phyloP scores from a whole-genome alignment of 1,140 invertebrate genomes.

The Luehdorfia chinensis region DNA sequence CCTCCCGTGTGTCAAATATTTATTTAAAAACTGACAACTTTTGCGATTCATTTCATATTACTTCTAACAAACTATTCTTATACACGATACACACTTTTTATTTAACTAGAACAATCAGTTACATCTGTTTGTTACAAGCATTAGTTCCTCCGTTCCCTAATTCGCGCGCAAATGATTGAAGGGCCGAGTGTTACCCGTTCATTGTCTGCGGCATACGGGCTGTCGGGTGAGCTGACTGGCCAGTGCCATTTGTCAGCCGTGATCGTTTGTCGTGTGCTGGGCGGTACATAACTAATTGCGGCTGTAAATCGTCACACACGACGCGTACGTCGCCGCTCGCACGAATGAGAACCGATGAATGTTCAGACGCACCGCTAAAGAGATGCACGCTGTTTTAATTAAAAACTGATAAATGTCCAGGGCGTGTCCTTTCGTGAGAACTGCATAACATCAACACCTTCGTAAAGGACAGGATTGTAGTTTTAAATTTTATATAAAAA shows the following conservation, averaged over 20 bases:
- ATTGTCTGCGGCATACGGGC: constrained; percentile 49
- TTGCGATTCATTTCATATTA: too few relatives aligned
- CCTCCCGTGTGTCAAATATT: too few relatives aligned
- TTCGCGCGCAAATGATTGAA: constrained; percentile 47
- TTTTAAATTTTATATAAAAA: too few relatives aligned
- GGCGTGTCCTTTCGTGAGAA: too few relatives aligned
- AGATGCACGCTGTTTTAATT: constrained; percentile 24
- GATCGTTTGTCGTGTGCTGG: constrained; percentile 58
- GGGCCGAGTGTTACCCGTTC: constrained; percentile 37
- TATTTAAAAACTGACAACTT: too few relatives aligned
- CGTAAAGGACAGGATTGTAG: too few relatives aligned
- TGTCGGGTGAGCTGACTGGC: constrained; percentile 35
- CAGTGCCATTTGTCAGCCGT: constrained; percentile 52
- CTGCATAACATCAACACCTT: too few relatives aligned
- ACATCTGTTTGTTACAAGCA: too few relatives aligned
- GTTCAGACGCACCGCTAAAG: constrained; percentile 13
- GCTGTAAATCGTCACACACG: constrained; percentile 56
- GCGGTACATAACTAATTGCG: constrained; percentile 65
- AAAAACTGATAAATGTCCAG: constrained; percentile 4
- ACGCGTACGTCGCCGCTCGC: constrained; percentile 27
- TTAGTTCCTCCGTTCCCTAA: too few relatives aligned
- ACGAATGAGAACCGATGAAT: constrained; percentile 17
- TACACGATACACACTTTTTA: too few relatives aligned
- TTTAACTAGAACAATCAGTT: too few relatives aligned
- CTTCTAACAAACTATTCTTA: too few relatives aligned